Conservation (phyloP, 2,113 vertebrate genomes). For the Malaclemys terrapin region DNA sequence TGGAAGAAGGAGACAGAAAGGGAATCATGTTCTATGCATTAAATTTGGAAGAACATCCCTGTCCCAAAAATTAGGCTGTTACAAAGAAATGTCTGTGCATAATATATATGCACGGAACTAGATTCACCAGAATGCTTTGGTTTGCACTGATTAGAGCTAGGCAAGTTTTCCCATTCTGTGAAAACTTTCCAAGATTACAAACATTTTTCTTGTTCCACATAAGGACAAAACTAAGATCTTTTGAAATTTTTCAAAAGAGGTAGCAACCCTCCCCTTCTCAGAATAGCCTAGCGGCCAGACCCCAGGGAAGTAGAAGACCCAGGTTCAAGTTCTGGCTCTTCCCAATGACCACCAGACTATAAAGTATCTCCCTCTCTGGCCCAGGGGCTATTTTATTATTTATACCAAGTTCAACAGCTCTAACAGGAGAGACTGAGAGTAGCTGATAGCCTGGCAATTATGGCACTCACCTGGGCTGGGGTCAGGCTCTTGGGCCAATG, state of each 20-base stretch:
- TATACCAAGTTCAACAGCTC: not conserved
- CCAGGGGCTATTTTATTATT: no score
- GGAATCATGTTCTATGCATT: not conserved
- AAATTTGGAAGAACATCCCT: not conserved
- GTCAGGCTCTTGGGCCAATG: not conserved
- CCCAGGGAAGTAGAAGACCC: not conserved
- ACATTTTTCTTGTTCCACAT: not conserved
- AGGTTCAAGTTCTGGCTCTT: not conserved
- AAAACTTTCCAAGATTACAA: not conserved
- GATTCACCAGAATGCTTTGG: not conserved
- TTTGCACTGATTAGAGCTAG: not conserved
- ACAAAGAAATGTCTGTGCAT: not conserved
- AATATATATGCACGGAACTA: not conserved
- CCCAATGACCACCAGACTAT: not conserved
- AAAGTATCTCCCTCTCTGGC: not conserved
- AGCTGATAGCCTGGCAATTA: not conserved
- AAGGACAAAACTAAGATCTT: not conserved
- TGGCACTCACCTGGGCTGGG: not conserved
- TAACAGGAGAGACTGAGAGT: not conserved
- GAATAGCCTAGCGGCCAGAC: not conserved
- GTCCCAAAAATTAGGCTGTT: not conserved
- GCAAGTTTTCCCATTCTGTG: not conserved
- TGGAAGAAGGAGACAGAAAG: not conserved
- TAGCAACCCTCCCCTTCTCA: not conserved
- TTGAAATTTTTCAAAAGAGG: not conserved